Base-by-base conservation (phyloP, 2,113 vertebrate genomes). In the Alces alces region DNA sequence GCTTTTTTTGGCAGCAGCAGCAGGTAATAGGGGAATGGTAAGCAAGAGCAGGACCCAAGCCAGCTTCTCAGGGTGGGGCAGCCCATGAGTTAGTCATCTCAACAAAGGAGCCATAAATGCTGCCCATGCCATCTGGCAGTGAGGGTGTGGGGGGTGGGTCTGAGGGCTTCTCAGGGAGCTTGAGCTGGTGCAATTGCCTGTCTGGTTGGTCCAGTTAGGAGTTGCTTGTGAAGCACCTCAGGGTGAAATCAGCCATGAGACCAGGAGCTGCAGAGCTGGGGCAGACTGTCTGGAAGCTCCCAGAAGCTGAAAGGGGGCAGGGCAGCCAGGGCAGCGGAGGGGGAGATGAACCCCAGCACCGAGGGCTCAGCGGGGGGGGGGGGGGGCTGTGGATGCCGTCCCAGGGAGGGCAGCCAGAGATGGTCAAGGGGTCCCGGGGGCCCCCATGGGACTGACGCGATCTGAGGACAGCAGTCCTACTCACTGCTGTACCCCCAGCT, bases 11-110 rank as follows among this genome's bases (percentile, higher is more conserved):
- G 85, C 30, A 47, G 89, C 27, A 45, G 45, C 15, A n/a, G 66
- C 79, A 60, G 64, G 94, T 78, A n/a, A 11, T 6, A 83, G n/a
- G 80, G 43, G 28, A 4, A 30, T 30, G 23, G 95, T n/a, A 39
- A 30, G 4, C 14, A 10, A 64, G 66, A 57, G 15, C 19, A n/a
- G 80, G 89, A 30, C 50, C 39, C 33, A 10, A 43, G 93, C 88
- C 92, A 83, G 93, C 76, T 93, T 93, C 92, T 88, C 19, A 6
- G 89, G 89, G 93, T 30, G 82, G 91, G 88, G 93, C 73, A 23
- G 61, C 9, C 30, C 25, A 0, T 19, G 57, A 87, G n/a, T 80
- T 23, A 43, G 11, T 55, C 28, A n/a, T 66, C n/a, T 86, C 50
- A 23, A 55, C 47, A 36, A 36, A 84, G 64, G 6, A 54, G 25